These are phyloP conservation scores for Neoascia interrupta DNA, from an alignment of 2,888 invertebrate species.

Conservation along the genomic window DNA sequence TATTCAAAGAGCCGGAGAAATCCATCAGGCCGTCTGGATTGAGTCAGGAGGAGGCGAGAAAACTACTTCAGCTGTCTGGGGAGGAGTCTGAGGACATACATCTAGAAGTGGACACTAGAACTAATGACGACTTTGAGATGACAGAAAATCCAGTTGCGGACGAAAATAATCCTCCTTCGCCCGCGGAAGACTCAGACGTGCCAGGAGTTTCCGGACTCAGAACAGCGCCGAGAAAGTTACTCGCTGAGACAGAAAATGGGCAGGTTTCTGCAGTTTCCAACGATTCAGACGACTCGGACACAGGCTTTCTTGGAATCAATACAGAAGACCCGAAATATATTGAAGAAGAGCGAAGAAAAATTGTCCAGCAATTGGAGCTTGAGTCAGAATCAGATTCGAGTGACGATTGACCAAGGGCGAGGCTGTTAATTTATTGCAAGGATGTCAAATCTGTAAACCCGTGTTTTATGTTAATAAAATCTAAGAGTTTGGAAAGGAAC, in stretches of 20 bases:
- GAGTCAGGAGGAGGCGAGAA: too few species aligned
- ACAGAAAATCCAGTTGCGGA: too few species aligned
- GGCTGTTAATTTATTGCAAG: background rate
- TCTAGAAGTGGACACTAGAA: too few species aligned
- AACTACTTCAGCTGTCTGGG: too few species aligned
- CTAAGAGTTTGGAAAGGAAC: too few species aligned
- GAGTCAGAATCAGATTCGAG: constrained; percentile 23
- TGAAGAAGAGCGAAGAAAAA: constrained; percentile 3
- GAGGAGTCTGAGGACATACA: too few species aligned
- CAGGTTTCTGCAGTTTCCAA: too few species aligned
- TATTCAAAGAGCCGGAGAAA: too few species aligned
- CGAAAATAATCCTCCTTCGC: background rate
- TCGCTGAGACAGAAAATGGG: constrained; percentile 4
- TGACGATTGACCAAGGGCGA: background rate
- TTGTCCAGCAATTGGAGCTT: constrained; percentile 20
- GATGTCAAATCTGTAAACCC: background rate
- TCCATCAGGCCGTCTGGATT: too few species aligned
- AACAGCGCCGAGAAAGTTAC: background rate
- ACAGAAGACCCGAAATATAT: constrained; percentile 2
- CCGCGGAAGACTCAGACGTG: background rate
- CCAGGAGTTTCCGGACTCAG: background rate
- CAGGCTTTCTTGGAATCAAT: background rate
- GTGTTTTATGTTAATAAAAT: too few species aligned
- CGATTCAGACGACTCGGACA: constrained; percentile 1
- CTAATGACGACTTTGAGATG: too few species aligned